Conservation (phyloP, 92 coral and sea anemone genomes). For the Zoanthus solanderi region DNA sequence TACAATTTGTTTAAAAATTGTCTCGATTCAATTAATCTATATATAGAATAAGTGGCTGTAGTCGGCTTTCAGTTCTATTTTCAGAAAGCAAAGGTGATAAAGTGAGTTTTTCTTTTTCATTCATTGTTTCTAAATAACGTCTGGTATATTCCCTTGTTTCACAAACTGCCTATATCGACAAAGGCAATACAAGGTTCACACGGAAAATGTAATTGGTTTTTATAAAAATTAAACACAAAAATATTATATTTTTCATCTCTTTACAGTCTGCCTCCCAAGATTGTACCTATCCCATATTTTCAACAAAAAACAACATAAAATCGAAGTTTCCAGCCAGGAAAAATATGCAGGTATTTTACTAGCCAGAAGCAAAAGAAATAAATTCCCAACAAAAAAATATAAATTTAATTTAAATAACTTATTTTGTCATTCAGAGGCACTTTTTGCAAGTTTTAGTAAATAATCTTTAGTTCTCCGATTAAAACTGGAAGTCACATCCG, state of each 20-base stretch:
- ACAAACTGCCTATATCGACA: background rate
- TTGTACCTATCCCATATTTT: no score
- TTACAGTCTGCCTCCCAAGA: background rate
- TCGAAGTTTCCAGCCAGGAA: background rate
- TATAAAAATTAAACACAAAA: background rate
- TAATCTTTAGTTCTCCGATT: no score
- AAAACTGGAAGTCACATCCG: background rate
- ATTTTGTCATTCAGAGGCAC: background rate
- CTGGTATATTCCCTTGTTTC: background rate
- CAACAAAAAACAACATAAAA: background rate
- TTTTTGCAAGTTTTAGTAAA: background rate
- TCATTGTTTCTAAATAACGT: background rate
- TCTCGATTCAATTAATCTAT: background rate
- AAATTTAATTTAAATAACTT: background rate
- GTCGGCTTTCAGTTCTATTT: background rate
- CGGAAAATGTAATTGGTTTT: no score
- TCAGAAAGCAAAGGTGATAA: constrained; percentile 3
- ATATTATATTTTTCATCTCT: background rate
- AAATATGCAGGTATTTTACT: background rate
- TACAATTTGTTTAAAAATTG: background rate
- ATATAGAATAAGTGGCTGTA: background rate
- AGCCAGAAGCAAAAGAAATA: background rate
- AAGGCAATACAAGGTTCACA: background rate
- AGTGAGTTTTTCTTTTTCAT: background rate
- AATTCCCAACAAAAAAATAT: background rate